Base-by-base conservation (phyloP, 2,888 invertebrate genomes). In the Heliconius erato region DNA sequence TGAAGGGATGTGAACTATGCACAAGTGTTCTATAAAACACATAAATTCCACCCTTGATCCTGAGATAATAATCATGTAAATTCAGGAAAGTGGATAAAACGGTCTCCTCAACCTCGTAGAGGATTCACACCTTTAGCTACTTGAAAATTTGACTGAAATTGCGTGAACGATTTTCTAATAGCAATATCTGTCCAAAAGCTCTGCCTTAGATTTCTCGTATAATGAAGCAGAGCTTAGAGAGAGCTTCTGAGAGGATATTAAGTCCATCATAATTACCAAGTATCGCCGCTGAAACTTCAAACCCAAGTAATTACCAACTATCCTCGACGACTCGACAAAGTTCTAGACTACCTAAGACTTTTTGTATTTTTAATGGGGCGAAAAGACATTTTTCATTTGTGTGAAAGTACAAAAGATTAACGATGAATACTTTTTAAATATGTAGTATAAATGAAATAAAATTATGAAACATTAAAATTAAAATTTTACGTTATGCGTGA, bases 1-100 rank as follows among this genome's bases (percentile, higher is more conserved):
- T 85, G 82, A 87, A 88, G 87, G 89, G 88, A 87, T 85, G 85
- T 86, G 81, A 88, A 82, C 87, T 86, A 87, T 87, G 87, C 86
- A 83, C 87, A 86, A 86, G 84, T 88, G 87, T 84, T 87, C 84
- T 82, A 83, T 85, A 84, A 85, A 86, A 86, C 84, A 79, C 84
- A 85, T 87, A 86, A 86, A 87, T 87, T 86, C 79, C 78, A 79
- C 83, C 83, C 85, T 82, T 77, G 35, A 84, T 83, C 79, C 85
- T 84, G 35, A 82, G 84, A 85, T 81, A 81, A 82, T 85, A 80
- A 82, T 83, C 69, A 85, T 84, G 83, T 85, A 82, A 77, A 77
- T 77, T 77, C 77, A 40, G n/a, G 40, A 77, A 77, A 63, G 71
- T 71, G 40, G 35, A 71, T 71, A 40, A 69, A 40, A 71, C 16